Conservation (phyloP, 2,113 vertebrate genomes). For the Ondatra zibethicus region DNA sequence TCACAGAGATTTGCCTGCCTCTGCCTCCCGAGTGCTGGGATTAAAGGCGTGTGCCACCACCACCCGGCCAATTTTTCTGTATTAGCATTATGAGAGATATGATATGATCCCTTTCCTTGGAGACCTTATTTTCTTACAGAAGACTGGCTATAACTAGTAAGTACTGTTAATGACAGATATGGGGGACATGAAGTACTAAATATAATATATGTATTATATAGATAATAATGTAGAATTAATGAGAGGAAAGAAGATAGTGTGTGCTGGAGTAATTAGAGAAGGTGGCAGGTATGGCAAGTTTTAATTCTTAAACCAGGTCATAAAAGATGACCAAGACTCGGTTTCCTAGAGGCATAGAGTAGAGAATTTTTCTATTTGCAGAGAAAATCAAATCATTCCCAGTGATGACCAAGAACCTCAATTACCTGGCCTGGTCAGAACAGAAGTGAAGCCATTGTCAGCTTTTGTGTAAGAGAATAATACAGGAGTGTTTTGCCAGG, state of each 20-base stretch:
- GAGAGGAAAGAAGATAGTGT: background rate
- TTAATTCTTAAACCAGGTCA: background rate
- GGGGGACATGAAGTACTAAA: background rate
- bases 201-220: too few relatives aligned
- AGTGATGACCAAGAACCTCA: background rate
- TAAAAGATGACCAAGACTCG: constrained; percentile 4
- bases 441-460: background rate
- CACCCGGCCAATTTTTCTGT: background rate
- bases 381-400: background rate
- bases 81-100: background rate
- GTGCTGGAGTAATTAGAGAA: background rate
- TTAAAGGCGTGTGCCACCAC: too few relatives aligned
- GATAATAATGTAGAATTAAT: background rate
- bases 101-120: background rate
- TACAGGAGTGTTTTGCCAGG: background rate
- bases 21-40: too few relatives aligned
- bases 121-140: constrained; percentile 8
- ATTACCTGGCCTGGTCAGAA: background rate
- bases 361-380: background rate
- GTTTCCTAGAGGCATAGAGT: background rate
- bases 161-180: background rate
- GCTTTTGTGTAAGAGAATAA: background rate
- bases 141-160: background rate
- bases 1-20: too few relatives aligned
- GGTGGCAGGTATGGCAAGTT: background rate